Evolutionary conservation across 2,113 vertebrate genomes (phyloP).

Genomic region (Ctenomys sociabilis): DNA sequence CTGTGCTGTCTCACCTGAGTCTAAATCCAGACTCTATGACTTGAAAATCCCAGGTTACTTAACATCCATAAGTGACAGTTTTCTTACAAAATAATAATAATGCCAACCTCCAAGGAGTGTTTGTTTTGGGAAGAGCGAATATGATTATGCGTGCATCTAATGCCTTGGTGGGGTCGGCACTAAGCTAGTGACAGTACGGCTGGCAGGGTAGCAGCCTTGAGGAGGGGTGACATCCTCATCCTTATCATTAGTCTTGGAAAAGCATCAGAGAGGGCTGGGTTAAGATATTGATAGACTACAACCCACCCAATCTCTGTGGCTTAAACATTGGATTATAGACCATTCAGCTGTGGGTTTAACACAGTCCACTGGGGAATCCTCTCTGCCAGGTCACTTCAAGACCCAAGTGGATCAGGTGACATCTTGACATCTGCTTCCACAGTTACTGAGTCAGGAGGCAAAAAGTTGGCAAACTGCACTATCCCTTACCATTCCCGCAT

Average conservation of each 20-base stretch:
- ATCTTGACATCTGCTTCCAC: not conserved
- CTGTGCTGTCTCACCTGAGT: not conserved
- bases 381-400: not conserved
- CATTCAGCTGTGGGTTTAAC: not conserved
- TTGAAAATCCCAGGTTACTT: not conserved
- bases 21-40: not conserved
- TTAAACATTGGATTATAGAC: not conserved
- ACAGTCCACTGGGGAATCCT: rapidly evolving
- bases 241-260: not conserved
- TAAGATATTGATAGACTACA: not conserved
- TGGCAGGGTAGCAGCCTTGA: not conserved
- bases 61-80: not conserved
- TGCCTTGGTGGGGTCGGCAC: not conserved
- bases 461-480: not conserved
- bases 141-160: rapidly evolving
- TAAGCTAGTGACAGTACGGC: not conserved
- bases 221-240: rapidly evolving
- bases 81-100: not conserved
- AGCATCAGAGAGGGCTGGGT: not conserved
- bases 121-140: not conserved
- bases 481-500: rapidly evolving
- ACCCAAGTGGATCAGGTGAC: not conserved
- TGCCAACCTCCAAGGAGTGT: not conserved
- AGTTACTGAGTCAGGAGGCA: not conserved
- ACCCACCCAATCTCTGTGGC: too few relatives aligned